Conservation (phyloP, 2,797 vertebrate genomes). For the Lagocephalus sceleratus region DNA sequence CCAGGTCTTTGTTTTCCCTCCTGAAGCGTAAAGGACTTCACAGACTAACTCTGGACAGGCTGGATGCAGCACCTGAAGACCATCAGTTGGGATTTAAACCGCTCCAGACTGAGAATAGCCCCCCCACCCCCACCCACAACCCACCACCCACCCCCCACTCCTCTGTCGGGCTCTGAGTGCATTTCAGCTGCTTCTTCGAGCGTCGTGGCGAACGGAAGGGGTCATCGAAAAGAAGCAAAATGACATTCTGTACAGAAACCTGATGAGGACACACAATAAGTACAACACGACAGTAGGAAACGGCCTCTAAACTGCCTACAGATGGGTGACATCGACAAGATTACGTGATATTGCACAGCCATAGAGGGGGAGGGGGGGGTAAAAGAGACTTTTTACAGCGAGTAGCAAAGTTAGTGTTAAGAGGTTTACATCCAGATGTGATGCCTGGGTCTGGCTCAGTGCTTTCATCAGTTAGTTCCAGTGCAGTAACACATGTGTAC, state of each 20-base stretch:
- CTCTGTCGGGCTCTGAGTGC: constrained; percentile 57
- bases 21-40: constrained; percentile 30
- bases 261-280: constrained; percentile 48
- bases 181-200: constrained; percentile 56
- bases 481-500: constrained; percentile 70
- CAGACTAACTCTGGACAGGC: constrained; percentile 32
- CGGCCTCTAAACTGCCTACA: constrained; percentile 46
- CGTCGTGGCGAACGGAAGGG: constrained; percentile 39
- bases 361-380: constrained; percentile 30
- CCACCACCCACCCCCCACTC: too few species aligned
- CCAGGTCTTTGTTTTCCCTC: constrained; percentile 19
- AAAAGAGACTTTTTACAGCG: too few species aligned
- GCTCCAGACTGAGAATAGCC: constrained; percentile 41
- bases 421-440: constrained; percentile 71
- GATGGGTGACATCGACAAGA: constrained; percentile 26
- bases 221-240: constrained; percentile 14
- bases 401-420: constrained; percentile 51
- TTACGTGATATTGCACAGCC: constrained; percentile 69
- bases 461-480: constrained; percentile 72
- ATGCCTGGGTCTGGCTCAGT: constrained; percentile 72
- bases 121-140: too few species aligned
- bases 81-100: constrained; percentile 29
- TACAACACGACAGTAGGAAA: constrained; percentile 50
- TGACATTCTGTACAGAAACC: constrained; percentile 49
- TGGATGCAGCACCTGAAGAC: constrained; percentile 44